These are phyloP conservation scores for Fringilla coelebs DNA, from an alignment of 2,797 vertebrate genomes.

Conservation along the genomic window DNA sequence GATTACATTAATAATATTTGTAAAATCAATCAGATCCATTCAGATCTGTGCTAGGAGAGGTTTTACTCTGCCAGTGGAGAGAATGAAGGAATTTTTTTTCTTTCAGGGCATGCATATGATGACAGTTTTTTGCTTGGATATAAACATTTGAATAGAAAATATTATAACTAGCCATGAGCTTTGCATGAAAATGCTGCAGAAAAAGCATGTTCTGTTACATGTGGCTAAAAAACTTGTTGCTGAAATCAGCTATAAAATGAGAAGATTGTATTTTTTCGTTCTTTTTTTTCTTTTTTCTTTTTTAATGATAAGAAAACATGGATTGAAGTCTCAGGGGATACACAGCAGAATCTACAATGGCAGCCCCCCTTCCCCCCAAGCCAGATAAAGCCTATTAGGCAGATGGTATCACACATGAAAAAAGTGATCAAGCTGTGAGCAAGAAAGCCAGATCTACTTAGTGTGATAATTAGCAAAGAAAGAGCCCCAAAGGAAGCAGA, in stretches of 20 bases:
- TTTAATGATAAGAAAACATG: constrained; percentile 48
- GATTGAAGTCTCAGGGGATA: constrained; percentile 42
- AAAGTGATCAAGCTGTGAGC: constrained; percentile 59
- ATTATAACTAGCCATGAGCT: not conserved
- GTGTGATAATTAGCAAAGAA: constrained; percentile 68
- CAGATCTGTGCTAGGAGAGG: not conserved
- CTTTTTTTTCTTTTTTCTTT: not conserved
- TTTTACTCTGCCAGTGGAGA: not conserved
- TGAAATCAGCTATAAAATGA: constrained; percentile 58
- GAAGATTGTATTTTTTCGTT: not conserved
- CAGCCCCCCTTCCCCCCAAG: not conserved
- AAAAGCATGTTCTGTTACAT: not conserved
- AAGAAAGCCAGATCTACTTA: constrained; percentile 56
- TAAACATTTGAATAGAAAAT: not conserved
- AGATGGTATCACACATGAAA: constrained; percentile 66
- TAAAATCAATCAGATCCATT: not conserved
- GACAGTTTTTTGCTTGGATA: not conserved
- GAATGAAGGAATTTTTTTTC: not conserved
- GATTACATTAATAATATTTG: not conserved
- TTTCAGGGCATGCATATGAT: not conserved
- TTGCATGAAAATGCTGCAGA: not conserved
- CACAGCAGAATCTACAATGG: constrained; percentile 31
- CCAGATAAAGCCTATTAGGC: constrained; percentile 66
- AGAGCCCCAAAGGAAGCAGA: constrained; percentile 36
- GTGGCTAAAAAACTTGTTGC: constrained; percentile 53